Evolutionary conservation across 2,888 invertebrate species (phyloP), one percentile per base, ranked within the genome.

Genomic region (Shargacucullia verbasci): DNA sequence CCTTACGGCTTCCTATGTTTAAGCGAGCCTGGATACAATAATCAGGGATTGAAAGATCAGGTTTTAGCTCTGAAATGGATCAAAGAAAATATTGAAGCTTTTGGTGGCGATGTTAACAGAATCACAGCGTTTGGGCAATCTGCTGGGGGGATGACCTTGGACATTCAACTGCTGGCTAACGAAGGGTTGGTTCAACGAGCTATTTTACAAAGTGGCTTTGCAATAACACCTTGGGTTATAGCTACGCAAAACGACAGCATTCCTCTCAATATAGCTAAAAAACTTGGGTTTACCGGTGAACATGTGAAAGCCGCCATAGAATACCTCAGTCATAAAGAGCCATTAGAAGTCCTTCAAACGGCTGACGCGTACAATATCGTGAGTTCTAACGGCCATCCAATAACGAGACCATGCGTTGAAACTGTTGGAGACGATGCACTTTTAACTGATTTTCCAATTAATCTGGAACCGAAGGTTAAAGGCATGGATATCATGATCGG

Each of bases 31-130:
- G 67, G 53, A 8, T 59, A 46, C 13, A 70, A 46, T n/a, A 70
- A 70, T 37, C 70, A 70, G 59, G 70, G 63, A 4, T 15, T 70
- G 4, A 70, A 70, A 43, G 70, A 70, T 41, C 73, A 73, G 13
- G 5, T 59, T 9, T 20, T 70, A 27, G 70, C 59, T 2, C 15
- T 70, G 0, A 39, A 54, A 39, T 70, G 70, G 70, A 4, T 70
- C 10, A 73, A 59, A 43, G 43, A 73, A 0, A 70, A 70, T 13
- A 56, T 70, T 1, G 50, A 45, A 39, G 49, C 45, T 6, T 70
- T 70, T 54, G 70, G 70, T 0, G 70, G 70, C 8, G 73, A 70
- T 15, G 48, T 15, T 11, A 45, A 35, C 14, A 59, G 14, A 37
- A 25, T 68, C 2, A 56, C 70, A 8, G 53, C 47, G 0, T 56